Conservation (phyloP, 1,140 invertebrate species). For the Steinernema khuongi region DNA sequence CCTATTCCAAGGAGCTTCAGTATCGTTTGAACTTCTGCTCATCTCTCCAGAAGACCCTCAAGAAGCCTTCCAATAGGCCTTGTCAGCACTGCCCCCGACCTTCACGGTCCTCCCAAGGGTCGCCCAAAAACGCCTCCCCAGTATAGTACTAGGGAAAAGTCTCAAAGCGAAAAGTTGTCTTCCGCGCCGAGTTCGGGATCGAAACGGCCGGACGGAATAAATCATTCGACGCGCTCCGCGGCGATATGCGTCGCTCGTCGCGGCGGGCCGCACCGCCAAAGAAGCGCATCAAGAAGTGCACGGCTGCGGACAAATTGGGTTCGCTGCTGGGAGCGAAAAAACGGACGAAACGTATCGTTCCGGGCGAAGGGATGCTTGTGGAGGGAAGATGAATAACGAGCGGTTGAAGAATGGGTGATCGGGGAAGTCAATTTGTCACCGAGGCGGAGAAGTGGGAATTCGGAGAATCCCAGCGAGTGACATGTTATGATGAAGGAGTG, state of each 20-base stretch:
- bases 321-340: neutral
- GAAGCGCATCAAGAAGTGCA: neutral
- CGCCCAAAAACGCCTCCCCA: neutral
- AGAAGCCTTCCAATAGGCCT: too few species aligned
- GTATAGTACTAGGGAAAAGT: neutral
- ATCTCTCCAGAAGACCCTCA: too few species aligned
- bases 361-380: neutral
- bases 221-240: slow-evolving; percentile 7
- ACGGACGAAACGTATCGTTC: neutral
- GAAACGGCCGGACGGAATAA: slow-evolving; percentile 3
- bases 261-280: neutral
- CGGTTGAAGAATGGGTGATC: neutral
- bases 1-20: too few species aligned
- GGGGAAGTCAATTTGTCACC: slow-evolving; percentile 14
- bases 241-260: neutral
- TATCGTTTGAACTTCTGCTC: too few species aligned
- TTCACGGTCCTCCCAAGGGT: too few species aligned
- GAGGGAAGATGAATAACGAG: slow-evolving; percentile 7
- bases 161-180: neutral
- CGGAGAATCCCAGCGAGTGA: neutral
- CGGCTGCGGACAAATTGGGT: slow-evolving; percentile 2
- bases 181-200: neutral
- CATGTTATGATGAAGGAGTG: slow-evolving; percentile 13
- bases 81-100: too few species aligned
- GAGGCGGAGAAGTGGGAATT: neutral